Percentiles rank a stretch among this genome's conserved stretches.
These are phyloP conservation scores for Harpegnathos saltator DNA, from an alignment of 1,140 invertebrate species.

Conservation along the genomic window DNA sequence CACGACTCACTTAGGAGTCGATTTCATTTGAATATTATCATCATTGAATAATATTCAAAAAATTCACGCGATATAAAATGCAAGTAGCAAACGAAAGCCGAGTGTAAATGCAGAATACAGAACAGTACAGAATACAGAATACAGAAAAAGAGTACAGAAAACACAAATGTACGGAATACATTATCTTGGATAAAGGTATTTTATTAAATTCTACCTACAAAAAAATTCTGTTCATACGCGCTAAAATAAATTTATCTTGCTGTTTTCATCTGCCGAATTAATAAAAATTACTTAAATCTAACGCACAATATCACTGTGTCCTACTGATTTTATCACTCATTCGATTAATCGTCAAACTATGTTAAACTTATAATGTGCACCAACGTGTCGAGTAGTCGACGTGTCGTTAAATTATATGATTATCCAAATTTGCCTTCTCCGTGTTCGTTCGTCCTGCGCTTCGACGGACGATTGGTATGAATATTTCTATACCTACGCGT, in stretches of 20 bases:
- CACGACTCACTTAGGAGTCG: not conserved
- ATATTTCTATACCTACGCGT: slow-evolving; percentile 1
- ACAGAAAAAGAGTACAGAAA: no score
- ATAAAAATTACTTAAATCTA: slow-evolving; percentile 29
- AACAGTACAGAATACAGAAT: no score
- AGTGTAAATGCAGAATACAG: slow-evolving; percentile 27
- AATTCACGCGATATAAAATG: not conserved
- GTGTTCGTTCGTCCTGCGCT: not conserved
- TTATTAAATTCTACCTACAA: slow-evolving; percentile 55
- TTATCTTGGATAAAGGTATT: slow-evolving; percentile 30
- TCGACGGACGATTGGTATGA: not conserved
- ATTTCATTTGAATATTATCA: not conserved
- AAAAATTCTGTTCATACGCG: slow-evolving; percentile 28
- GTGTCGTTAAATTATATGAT: not conserved
- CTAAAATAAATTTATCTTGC: slow-evolving; percentile 35
- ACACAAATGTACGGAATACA: no score
- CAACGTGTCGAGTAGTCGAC: not conserved
- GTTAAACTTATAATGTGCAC: slow-evolving; percentile 1
- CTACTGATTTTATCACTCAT: slow-evolving; percentile 10
- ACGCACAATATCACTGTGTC: slow-evolving; percentile 11
- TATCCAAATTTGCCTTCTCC: slow-evolving; percentile 3
- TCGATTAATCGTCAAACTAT: slow-evolving; percentile 21
- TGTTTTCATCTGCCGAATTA: slow-evolving; percentile 23
- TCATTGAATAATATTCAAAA: no score
- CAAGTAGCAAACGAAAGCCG: not conserved